Base-by-base conservation (phyloP, 1,140 invertebrate species). In the Kradibia gibbosae region DNA sequence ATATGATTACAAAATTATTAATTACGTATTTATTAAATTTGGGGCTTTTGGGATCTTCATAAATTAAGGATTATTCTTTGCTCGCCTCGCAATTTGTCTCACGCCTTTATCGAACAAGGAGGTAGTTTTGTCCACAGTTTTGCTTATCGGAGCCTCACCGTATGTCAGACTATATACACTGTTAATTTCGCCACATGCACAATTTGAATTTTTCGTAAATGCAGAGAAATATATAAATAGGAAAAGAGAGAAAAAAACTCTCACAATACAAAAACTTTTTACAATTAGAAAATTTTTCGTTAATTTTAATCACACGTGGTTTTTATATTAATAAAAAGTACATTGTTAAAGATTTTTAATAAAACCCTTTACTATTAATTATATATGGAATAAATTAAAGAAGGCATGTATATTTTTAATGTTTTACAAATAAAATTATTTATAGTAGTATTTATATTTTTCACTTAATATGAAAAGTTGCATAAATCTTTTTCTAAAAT, bases 221-320 rank as follows among this genome's bases (percentile, higher is more conserved):
- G 83, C 83, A 10, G 80, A 71, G 10, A 83, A 42, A 34, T 83
- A 67, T 31, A 15, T 60, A 28, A 20, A n/a, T n/a, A n/a, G 45
- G 7, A 48, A 48, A 48, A 10, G 45, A 7, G 45, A 7, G 7
- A 10, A 48, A 10, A 48, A 48, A 48, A 48, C 17, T 17, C 7
- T 10, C 45, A 48, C 17, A 48, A 7, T 48, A 48, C 17, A 10
- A 17, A n/a, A 20, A 28, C 28, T 20, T 25, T 75, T 36, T 25
- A 81, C 57, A 83, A 36, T 34, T 15, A 81, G 60, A 15, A 48
- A 77, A 3, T 70, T 20, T 48, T 62, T 82, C 10, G 78, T 36
- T 25, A 83, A 76, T 70, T 85, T 70, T 22, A 94, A 87, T 80
- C 92, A 91, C 4, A 93, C 90, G 76, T 92, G 93, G n/a, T 93